Evolutionary conservation across 2,888 invertebrate species (phyloP), one percentile per base, ranked within the genome.

Genomic region (Torymus tubicola): DNA sequence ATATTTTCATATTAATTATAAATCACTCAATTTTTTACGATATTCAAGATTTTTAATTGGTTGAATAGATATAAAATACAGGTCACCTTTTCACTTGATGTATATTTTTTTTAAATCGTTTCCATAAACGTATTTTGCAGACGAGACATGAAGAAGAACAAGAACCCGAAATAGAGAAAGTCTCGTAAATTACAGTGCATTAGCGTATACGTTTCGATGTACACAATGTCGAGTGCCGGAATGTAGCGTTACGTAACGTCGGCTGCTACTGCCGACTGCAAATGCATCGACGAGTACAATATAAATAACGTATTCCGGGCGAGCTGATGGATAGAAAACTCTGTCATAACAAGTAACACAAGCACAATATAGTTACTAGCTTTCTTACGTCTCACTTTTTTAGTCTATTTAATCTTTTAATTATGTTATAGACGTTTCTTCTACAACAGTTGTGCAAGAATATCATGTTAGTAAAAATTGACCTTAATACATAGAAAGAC

Each of bases 171-270:
- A 64, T 18, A 16, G 78, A 72, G 78, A 71, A 72, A 67, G 72
- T 72, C 16, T 11, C 31, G 63, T 79, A 63, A 79, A 79, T 79
- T 72, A 68, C 58, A 42, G 60, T 55, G 68, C 60, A 72, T 78
- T 73, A 78, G 68, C 55, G 21, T 18, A 42, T 60, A 16, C n/a
- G 3, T 21, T 72, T 42, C 42, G 42, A 42, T 8, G 18, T 10
- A 71, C 18, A 67, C 60, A 67, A 50, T 42, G 61, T 72, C 42
- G 52, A 72, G 11, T 67, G 42, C 63, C n/a, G 55, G 55, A 63
- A 72, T 61, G 52, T 55, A 42, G 8, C 10, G 42, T 42, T 42
- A 8, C 42, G 42, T 42, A 42, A 42, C 42, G 18, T 24, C 14
- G 21, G 12, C 60, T 18, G 8, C 14, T 13, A 4, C 24, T 12